Evolutionary conservation across 2,888 invertebrate genomes (phyloP).

Genomic region (Erebia ligea): DNA sequence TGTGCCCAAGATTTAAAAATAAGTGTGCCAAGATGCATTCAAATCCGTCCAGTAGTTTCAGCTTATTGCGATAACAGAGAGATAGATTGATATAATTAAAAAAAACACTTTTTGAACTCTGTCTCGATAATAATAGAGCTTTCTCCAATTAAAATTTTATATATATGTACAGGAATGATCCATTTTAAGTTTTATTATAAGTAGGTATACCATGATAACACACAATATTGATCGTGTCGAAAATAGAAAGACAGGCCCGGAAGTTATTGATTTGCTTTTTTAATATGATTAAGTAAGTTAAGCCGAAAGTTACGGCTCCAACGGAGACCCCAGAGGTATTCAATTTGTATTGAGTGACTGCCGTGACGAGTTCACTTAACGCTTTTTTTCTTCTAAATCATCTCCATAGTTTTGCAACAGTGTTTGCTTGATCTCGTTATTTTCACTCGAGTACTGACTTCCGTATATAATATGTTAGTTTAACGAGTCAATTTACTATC

Average conservation of each 20-base stretch:
- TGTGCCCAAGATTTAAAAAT: too few relatives aligned
- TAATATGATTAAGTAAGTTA: not conserved
- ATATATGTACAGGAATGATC: too few relatives aligned
- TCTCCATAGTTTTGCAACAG: slow-evolving; percentile 19
- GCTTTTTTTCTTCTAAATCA: not conserved
- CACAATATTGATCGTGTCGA: not conserved
- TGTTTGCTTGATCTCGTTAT: slow-evolving; percentile 35
- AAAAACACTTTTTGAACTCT: too few relatives aligned
- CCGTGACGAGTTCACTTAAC: not conserved
- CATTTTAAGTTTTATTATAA: too few relatives aligned
- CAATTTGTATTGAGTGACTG: slow-evolving; percentile 5
- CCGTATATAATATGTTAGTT: slow-evolving; percentile 23
- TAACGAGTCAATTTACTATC: slow-evolving; percentile 19
- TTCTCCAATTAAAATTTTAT: too few relatives aligned
- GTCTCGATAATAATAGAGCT: too few relatives aligned
- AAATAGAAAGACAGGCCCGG: not conserved
- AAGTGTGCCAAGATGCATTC: too few relatives aligned
- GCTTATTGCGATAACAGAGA: too few relatives aligned
- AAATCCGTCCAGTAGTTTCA: too few relatives aligned
- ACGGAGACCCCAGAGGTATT: not conserved
- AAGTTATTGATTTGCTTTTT: not conserved
- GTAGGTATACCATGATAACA: too few relatives aligned
- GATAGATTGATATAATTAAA: too few relatives aligned
- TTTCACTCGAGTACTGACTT: slow-evolving; percentile 26
- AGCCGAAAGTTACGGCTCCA: not conserved